Evolutionary conservation across 2,888 invertebrate species (phyloP), one percentile per base, ranked within the genome.

Genomic region (Auanema sp.): DNA sequence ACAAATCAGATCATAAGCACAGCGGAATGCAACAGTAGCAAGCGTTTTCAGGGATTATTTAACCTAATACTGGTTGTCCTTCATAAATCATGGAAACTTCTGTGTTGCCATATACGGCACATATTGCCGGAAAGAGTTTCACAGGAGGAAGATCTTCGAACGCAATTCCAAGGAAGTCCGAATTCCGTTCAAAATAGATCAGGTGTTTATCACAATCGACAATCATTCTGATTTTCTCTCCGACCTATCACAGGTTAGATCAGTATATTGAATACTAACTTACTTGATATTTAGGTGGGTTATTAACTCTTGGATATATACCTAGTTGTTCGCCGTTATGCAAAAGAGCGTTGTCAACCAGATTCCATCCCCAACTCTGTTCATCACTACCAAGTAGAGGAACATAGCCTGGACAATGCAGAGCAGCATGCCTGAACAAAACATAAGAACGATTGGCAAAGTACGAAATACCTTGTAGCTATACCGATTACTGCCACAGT

Each of bases 291-390:
- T 93, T 95, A 6, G 83, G 83, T 6, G 83, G 77, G 87, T 97
- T 97, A 64, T 80, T 80, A 43, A 76, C 64, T 21, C 74, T 86
- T 92, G 96, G 81, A 66, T 81, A 81, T 33, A 69, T 61, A 10
- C 75, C 76, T 14, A 72, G 52, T 14, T 60, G 65, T 41, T 93
- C 92, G 60, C 96, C 96, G 88, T 95, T 94, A 85, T 98, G 96
- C 79, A 96, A 87, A 76, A 97, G 89, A 86, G 92, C 90, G 87
- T 96, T 97, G 87, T 97, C 96, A 57, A 97, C 96, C 79, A 98
- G 88, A 88, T 97, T 97, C 97, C 97, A 98, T 14, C 97, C 97
- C 97, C 97, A 98, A 83, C 94, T 95, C 85, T 96, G 91, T 84
- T 93, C 92, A 87, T 97, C 94, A 5, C 92, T 91, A 40, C 97